Evolutionary conservation across 1,140 invertebrate species (phyloP).

Genomic region (Trachymyrmex cornetzi): DNA sequence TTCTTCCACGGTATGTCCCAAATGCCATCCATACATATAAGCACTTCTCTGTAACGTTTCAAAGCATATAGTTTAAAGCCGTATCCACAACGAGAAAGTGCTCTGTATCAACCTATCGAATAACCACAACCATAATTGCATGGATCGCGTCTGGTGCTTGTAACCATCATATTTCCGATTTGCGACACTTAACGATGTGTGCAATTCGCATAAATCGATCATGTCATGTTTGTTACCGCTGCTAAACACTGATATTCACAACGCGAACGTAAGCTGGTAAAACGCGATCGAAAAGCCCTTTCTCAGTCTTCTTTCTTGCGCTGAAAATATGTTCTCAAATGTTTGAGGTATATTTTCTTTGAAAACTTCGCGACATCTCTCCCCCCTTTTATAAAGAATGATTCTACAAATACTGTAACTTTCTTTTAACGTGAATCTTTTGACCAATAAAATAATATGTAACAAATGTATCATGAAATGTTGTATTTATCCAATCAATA

Average conservation of each 20-base stretch:
- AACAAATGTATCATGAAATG: neutral
- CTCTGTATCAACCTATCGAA: slow-evolving; percentile 45
- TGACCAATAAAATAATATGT: neutral
- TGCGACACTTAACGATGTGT: slow-evolving; percentile 20
- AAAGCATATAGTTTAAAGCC: slow-evolving; percentile 35
- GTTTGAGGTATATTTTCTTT: slow-evolving; percentile 18
- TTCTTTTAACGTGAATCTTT: neutral
- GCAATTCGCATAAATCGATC: slow-evolving; percentile 56
- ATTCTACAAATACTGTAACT: neutral
- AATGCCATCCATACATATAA: neutral
- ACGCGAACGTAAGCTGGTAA: neutral
- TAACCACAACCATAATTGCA: slow-evolving; percentile 51
- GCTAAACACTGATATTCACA: neutral
- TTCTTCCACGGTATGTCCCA: slow-evolving; percentile 24
- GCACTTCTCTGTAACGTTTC: neutral
- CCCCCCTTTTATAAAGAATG: neutral
- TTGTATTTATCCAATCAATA: neutral
- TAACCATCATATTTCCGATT: slow-evolving; percentile 40
- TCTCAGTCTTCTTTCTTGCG: neutral
- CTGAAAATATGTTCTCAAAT: neutral
- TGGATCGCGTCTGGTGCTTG: slow-evolving; percentile 17
- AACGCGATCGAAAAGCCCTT: neutral
- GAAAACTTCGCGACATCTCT: slow-evolving; percentile 21
- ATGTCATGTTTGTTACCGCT: neutral
- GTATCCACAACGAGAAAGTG: neutral